Evolutionary conservation across 2,888 invertebrate genomes (phyloP), one percentile per base, ranked within the genome.

Genomic region (Hyposoter dolosus): DNA sequence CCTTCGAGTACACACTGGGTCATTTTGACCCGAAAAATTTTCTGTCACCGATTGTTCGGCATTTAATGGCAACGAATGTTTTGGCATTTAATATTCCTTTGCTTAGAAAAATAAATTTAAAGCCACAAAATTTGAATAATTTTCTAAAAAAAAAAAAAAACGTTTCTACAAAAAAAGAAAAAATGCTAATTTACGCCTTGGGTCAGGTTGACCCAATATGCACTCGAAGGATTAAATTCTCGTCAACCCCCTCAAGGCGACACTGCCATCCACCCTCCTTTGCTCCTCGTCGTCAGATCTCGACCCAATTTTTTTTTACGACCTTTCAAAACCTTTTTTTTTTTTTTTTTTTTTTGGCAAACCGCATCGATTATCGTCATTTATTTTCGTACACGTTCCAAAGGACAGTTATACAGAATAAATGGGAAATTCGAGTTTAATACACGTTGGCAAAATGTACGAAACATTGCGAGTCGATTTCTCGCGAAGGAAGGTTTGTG

Each of bases 401-500:
- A 35, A 12, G 56, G 60, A 66, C 50, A 50, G 40, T 66, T 66
- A 23, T 66, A 45, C 23, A 63, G 19, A 15, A 43, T 63, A 15
- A n/a, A 32, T 43, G 45, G 28, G 32, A 63, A n/a, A 63, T 32
- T 45, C 12, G 50, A 15, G 47, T 68, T 53, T 68, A 69, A 40
- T 23, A 56, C 19, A 63, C 28, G 32, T 50, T 28, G 3, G n/a
- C 10, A 32, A n/a, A n/a, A n/a, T n/a, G n/a, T n/a, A n/a, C 23
- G 15, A 45, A 47, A 45, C 43, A 65, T 12, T 40, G 40, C 47
- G 28, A 71, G 84, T 63, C 50, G 75, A 83, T 83, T 79, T 60
- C 45, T 47, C 47, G 43, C 45, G 76, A 83, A 82, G 74, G 78
- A 72, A 76, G 85, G 88, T 90, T 89, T 86, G 88, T 90, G 90